Evolutionary conservation across 2,888 invertebrate genomes (phyloP), one percentile per base, ranked within the genome.

Genomic region (Argyresthia albistria): DNA sequence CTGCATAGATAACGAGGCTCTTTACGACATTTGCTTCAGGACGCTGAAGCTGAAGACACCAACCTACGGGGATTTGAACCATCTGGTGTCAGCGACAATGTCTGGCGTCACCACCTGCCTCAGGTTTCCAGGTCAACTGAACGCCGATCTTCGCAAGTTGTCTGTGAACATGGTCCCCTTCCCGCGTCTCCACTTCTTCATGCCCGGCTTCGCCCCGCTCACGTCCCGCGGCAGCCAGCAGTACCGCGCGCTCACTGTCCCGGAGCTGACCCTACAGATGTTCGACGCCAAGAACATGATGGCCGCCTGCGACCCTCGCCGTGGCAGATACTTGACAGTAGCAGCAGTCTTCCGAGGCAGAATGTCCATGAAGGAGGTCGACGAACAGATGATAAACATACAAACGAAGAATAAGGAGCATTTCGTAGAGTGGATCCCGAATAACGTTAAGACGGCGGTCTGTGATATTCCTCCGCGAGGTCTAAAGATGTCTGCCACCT

Each of bases 211-310:
- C 53, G 91, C 91, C n/a, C 92, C 92, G 4, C 79, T 92, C 4
- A 92, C 91, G 14, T 94, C 93, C 0, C 90, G 95, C 47, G 95
- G 94, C 8, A 92, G 92, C 53, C 95, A 95, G 69, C 93, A 95
- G 64, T 97, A 95, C 80, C 89, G 95, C 58, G 93, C 97, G 16
- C 75, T 95, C 7, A 94, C 95, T 0, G 97, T 97, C 0, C 95
- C 96, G 0, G 97, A 97, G 76, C 87, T 97, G 36, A 96, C 96
- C 0, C 91, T 93, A 61, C 95, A 95, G 73, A 94, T 95, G 94
- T 97, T 97, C 69, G 96, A 97, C 69, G 94, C 96, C 7, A 97
- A 96, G 77, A 97, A 97, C 78, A 97, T 97, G 97, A 97, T 97
- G 97, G 96, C 96, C 4, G 97, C 97, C 8, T 97, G 96, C 67